Evolutionary conservation across 92 coral and sea anemone species (phyloP), one percentile per base, ranked within the genome.

Genomic region (Epizoanthus scotinus): DNA sequence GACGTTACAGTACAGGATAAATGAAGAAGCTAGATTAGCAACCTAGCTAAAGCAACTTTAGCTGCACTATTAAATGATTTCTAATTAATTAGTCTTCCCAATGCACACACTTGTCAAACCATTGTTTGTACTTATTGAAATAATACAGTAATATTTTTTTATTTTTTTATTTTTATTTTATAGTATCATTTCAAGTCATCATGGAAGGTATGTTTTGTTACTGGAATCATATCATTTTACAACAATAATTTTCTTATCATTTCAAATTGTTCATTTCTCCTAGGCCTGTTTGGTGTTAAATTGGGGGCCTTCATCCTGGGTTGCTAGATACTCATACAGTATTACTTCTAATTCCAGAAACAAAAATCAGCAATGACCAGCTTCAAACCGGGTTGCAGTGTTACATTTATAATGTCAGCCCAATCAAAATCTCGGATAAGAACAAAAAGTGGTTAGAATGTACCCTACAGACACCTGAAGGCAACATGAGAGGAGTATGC

Each of bases 401-500:
- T 54, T 84, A 71, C 56, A 27, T 67, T 28, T 84, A 77, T 66
- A 84, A 77, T 77, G 78, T 84, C 36, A 77, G 83, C 25, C 87
- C 83, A 26, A 74, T 56, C 5, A 84, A 77, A 84, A 65, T 72
- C 71, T 75, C 61, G 12, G 83, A 84, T 42, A 65, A 84, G 26
- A 77, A 73, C 54, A 84, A 68, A 56, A 78, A 84, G 13, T 84
- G 84, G 84, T 55, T 84, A 21, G 72, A 84, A 42, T 84, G 88
- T 69, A 49, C 67, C 12, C 82, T 78, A 38, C 79, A 85, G 65
- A 85, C 84, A 58, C 78, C 75, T 77, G 57, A 84, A 78, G 79
- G 84, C 57, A 85, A 75, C 38, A 64, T 85, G 24, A 85, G 88
- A 59, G 84, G 88, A 40, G 73, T 84, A 22, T 84, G 84, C 52